Evolutionary conservation across 2,888 invertebrate species (phyloP).

Genomic region (Catocala fraxini): DNA sequence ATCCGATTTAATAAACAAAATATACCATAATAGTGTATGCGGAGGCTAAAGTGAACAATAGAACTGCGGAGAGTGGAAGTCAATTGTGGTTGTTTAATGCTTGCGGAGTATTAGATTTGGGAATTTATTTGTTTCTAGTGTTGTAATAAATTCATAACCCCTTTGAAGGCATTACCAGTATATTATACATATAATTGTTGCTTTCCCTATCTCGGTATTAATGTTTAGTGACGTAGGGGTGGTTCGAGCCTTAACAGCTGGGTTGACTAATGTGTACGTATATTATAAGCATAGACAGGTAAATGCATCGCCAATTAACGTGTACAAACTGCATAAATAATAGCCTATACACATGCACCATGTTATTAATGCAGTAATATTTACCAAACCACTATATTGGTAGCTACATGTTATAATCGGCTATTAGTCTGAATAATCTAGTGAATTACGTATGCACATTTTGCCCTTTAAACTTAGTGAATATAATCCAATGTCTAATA

Average conservation of each 20-base stretch:
- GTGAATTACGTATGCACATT: too few species aligned
- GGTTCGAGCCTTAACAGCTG: conserved; percentile 40
- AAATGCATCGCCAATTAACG: conserved; percentile 63
- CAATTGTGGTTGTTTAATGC: conserved; percentile 6
- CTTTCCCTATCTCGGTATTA: conserved; percentile 23
- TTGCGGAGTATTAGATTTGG: conserved; percentile 9
- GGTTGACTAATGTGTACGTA: conserved; percentile 62
- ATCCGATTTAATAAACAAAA: conserved; percentile 10
- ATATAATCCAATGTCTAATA: too few species aligned
- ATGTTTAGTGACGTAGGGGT: conserved; percentile 32
- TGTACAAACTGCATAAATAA: conserved; percentile 67
- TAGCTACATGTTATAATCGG: too few species aligned
- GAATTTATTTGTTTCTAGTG: conserved; percentile 1
- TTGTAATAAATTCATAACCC: conserved; percentile 6
- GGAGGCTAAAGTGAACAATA: conserved; percentile 11
- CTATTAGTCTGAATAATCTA: too few species aligned
- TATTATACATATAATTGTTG: conserved; percentile 26
- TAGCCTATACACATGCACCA: conserved; percentile 43
- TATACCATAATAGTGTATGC: conserved; percentile 4
- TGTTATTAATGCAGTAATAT: conserved; percentile 32
- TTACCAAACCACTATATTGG: too few species aligned
- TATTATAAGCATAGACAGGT: conserved; percentile 55
- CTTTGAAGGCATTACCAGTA: neutral
- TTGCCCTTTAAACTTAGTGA: too few species aligned
- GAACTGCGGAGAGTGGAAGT: conserved; percentile 1